Base-by-base conservation (phyloP, 2,888 invertebrate species). In the Emmelina monodactyla region DNA sequence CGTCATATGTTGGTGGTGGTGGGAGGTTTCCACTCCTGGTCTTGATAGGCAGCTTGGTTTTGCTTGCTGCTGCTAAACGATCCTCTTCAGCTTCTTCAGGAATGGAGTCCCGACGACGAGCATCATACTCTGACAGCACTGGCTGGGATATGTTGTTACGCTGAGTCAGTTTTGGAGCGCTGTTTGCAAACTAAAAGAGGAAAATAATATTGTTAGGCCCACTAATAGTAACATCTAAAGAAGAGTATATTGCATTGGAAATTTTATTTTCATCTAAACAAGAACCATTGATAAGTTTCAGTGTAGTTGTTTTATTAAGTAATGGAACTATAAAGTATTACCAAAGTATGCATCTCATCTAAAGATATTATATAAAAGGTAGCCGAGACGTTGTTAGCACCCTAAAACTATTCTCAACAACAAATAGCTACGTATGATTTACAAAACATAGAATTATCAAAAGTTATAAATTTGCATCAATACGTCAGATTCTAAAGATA, bases 121-220 rank as follows among this genome's bases (percentile, higher is more conserved):
- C 68, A 50, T 85, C 85, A 62, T 81, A 85, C 47, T 85, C 79
- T 5, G 83, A 79, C 14, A 85, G 78, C 15, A 72, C 78, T 2
- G 85, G 84, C 39, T 85, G 85, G 0, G 85, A 85, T 50, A 85
- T 83, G 49, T 85, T 85, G 58, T 83, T 85, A 1, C 75, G 55
- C 51, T 82, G 82, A 33, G 82, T 83, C 40, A 85, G 61, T 58
- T 85, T 85, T 19, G 85, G 85, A 7, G 85, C 85, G 54, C 85
- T 85, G 62, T 84, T 83, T 37, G 85, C 84, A 55, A 85, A 75
- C 81, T 81, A 59, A 12, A 63, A 65, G 43, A 14, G 15, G 32
- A 33, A 35, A n/a, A n/a, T n/a, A n/a, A n/a, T n/a, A n/a, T n/a
- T n/a, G n/a, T n/a, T n/a, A n/a, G 15, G 1, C n/a, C n/a, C n/a